Percentiles rank a stretch among this genome's conserved stretches.
These are phyloP conservation scores for Matsumurasca onukii DNA, from an alignment of 1,140 invertebrate genomes.

Conservation along the genomic window DNA sequence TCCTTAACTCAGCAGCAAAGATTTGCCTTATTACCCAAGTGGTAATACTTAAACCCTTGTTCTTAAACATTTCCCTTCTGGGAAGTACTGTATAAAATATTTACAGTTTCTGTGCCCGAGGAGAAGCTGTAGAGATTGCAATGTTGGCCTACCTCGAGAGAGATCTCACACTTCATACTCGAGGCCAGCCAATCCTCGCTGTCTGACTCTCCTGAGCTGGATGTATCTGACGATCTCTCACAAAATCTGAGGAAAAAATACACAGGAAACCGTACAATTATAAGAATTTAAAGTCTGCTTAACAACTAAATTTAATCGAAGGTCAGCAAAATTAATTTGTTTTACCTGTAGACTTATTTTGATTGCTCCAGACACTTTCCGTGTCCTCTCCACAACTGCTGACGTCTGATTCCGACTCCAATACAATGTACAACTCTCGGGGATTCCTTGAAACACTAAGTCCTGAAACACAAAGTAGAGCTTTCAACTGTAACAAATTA, in stretches of 20 bases:
- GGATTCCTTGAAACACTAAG: background rate
- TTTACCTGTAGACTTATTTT: constrained; percentile 10
- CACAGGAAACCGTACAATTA: background rate
- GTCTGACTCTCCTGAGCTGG: background rate
- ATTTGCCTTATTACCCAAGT: background rate
- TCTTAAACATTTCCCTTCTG: too few relatives aligned
- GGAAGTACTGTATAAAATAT: too few relatives aligned
- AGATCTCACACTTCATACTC: background rate
- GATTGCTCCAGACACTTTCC: background rate
- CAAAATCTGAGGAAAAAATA: background rate
- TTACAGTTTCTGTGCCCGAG: background rate
- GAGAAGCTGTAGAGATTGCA: background rate
- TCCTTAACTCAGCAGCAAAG: background rate
- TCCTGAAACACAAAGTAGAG: constrained; percentile 1
- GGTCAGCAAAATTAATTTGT: background rate
- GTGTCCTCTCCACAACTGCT: background rate
- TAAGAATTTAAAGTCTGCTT: background rate
- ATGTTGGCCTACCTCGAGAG: background rate
- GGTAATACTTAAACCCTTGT: background rate
- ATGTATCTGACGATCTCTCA: constrained; percentile 3
- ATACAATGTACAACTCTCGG: background rate
- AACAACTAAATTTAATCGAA: background rate
- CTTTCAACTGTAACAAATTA: too few relatives aligned
- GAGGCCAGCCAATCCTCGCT: background rate
- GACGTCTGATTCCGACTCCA: constrained; percentile 7